Conservation (phyloP, 2,888 invertebrate genomes). For the Dicyrtoma fusca region DNA sequence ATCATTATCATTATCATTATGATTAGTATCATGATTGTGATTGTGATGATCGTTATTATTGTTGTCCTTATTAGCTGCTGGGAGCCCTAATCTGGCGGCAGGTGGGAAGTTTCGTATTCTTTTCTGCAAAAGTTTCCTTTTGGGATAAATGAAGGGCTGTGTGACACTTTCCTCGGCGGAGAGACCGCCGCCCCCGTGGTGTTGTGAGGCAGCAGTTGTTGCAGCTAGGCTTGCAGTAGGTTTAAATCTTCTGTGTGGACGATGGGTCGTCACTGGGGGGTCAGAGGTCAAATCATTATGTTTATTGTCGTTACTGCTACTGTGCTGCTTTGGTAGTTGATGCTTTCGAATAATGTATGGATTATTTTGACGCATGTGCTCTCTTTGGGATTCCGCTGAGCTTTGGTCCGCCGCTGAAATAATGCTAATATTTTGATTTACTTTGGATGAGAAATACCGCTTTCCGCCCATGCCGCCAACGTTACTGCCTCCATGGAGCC, state of each 20-base stretch:
- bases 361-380: no score
- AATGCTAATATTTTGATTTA: constrained; percentile 25
- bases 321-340: no score
- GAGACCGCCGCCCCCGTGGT: no score
- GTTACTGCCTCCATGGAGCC: neutral
- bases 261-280: constrained; percentile 34
- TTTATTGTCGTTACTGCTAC: neutral
- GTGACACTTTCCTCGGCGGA: constrained; percentile 22
- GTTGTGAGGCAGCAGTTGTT: neutral
- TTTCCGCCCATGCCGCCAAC: constrained; percentile 16
- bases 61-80: constrained; percentile 18
- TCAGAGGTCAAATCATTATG: neutral
- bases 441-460: constrained; percentile 42
- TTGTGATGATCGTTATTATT: neutral
- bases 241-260: constrained; percentile 19
- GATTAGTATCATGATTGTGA: neutral
- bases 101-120: constrained; percentile 19
- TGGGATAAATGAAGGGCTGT: constrained; percentile 21
- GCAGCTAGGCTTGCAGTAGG: neutral
- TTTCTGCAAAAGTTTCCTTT: constrained; percentile 2
- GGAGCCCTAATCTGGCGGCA: constrained; percentile 21
- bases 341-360: no score
- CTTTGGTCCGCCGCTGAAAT: neutral
- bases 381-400: neutral
- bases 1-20: neutral